Evolutionary conservation across 2,888 invertebrate genomes (phyloP), one percentile per base, ranked within the genome.

Genomic region (Selenia dentaria): DNA sequence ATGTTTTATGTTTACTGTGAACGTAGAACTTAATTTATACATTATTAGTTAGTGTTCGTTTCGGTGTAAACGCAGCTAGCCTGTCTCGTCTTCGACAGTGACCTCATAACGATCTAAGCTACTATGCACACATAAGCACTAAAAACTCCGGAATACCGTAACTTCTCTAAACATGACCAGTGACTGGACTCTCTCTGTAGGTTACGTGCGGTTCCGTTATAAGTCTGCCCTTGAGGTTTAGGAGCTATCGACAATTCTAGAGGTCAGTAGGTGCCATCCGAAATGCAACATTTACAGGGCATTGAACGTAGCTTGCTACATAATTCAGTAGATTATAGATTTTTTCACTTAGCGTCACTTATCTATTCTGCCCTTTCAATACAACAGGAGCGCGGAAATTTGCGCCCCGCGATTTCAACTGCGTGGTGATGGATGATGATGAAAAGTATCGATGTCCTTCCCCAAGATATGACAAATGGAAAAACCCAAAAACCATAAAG

Each of bases 131-230:
- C 64, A 62, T 57, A 40, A 36, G 37, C 32, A 32, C 41, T 47
- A 41, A 26, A 36, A 37, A 37, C 54, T 44, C 61, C 58, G 52
- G 65, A 73, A 74, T 83, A 84, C 83, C 83, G 83, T 83, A 83
- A 79, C 54, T 44, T 38, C 51, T 47, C 51, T 45, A 24, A 57
- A 50, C 36, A 38, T 34, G 38, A 35, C 36, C 43, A 16, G 16
- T 34, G 38, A 35, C 33, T 37, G 26, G 22, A 26, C 34, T 20
- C 40, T 38, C 36, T 48, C 31, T 36, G 16, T 18, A 31, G 33
- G 47, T 52, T 51, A 53, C 48, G 48, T 24, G 36, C 33, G 24
- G 39, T 51, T 35, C 53, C 51, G 51, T 47, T 54, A 51, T 20
- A 35, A 10, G 2, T 16, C n/a, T 34, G 43, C 44, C 51, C 64